These are phyloP conservation scores for Ormyrus nitidulus DNA, from an alignment of 2,888 invertebrate species.

Conservation along the genomic window DNA sequence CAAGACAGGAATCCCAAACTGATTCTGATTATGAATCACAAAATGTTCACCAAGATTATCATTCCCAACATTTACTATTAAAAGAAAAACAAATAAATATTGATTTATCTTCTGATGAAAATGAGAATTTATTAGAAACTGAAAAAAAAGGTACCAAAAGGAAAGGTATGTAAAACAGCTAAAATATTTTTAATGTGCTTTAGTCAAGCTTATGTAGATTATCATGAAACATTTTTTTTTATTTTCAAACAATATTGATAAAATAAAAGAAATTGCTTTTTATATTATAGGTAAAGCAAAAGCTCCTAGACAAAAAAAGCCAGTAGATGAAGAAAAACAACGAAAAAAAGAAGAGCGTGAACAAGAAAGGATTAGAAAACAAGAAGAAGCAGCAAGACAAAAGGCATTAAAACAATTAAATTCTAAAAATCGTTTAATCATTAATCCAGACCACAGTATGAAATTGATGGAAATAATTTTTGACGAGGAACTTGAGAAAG, in stretches of 20 bases:
- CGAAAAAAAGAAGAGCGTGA: slow-evolving; percentile 29
- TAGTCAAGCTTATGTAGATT: background rate
- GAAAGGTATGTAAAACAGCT: slow-evolving; percentile 16
- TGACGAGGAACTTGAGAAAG: slow-evolving; percentile 61
- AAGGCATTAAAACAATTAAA: slow-evolving; percentile 62
- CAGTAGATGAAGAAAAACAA: slow-evolving; percentile 27
- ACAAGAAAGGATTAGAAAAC: slow-evolving; percentile 41
- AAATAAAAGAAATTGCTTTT: background rate
- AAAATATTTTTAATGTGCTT: background rate
- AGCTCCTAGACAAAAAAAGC: slow-evolving; percentile 16
- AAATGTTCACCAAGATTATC: slow-evolving; percentile 52
- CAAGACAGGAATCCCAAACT: slow-evolving; percentile 7
- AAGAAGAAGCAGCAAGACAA: slow-evolving; percentile 56
- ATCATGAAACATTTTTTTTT: background rate
- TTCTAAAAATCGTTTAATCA: slow-evolving; percentile 60
- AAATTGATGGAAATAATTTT: slow-evolving; percentile 67
- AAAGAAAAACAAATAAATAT: slow-evolving; percentile 14
- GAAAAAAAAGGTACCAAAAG: slow-evolving; percentile 6
- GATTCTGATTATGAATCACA: slow-evolving; percentile 57
- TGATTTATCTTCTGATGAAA: slow-evolving; percentile 37
- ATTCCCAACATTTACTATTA: background rate
- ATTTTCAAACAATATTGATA: background rate
- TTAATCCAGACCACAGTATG: slow-evolving; percentile 67
- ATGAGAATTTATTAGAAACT: background rate
- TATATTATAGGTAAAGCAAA: slow-evolving; percentile 15